A percentile compares a stretch with the other conserved stretches of the same genome.
Evolutionary conservation across 1,140 invertebrate species (phyloP).

Genomic region (Philopotamus ludificatus): DNA sequence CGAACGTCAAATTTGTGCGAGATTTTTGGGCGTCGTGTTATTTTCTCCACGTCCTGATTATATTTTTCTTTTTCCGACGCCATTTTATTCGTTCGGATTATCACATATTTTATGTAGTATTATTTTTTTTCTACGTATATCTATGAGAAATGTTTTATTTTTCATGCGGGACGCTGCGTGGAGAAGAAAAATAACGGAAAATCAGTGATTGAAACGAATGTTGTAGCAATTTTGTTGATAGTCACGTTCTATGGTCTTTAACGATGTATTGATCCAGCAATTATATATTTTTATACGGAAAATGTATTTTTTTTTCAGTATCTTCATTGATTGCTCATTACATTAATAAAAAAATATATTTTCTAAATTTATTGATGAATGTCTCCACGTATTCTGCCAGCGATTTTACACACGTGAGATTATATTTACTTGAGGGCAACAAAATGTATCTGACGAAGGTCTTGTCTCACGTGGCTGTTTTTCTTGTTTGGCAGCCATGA

Average conservation of each 20-base stretch:
- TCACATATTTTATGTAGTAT: no score
- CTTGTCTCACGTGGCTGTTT: conserved; percentile 27
- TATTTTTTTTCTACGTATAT: not conserved
- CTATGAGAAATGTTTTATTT: not conserved
- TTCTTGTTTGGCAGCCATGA: conserved; percentile 41
- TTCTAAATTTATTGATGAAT: no score
- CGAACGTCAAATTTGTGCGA: not conserved
- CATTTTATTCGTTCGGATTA: not conserved
- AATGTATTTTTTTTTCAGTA: no score
- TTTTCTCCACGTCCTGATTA: not conserved
- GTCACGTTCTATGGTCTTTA: not conserved
- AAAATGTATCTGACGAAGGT: conserved; percentile 39
- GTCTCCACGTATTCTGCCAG: not conserved
- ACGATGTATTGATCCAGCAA: not conserved
- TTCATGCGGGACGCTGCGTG: no score
- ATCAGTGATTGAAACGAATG: not conserved
- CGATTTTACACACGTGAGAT: not conserved
- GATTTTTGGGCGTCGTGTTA: not conserved
- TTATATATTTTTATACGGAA: no score
- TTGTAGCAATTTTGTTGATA: not conserved
- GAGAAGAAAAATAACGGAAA: not conserved
- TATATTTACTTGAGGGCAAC: conserved; percentile 33
- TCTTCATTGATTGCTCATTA: no score
- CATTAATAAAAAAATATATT: no score
- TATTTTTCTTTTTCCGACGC: not conserved